Evolutionary conservation across 2,113 vertebrate genomes (phyloP).

Genomic region (Mionectes macconnelli): DNA sequence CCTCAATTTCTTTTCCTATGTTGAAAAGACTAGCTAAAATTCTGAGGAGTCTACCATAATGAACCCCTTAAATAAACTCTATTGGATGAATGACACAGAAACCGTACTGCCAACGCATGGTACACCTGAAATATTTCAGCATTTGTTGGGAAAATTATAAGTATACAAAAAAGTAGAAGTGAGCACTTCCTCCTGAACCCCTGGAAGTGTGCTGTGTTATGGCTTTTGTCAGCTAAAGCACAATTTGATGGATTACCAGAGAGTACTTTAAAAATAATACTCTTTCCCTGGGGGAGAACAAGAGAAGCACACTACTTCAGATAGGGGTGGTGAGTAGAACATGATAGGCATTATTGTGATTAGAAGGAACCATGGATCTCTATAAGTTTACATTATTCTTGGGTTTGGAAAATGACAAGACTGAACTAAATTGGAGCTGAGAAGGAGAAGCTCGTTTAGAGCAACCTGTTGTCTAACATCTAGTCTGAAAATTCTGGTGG

Average conservation of each 20-base stretch:
- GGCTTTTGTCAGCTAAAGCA: background rate
- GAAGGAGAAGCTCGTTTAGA: background rate
- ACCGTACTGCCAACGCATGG: background rate
- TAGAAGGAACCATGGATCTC: slow-evolving; percentile 22
- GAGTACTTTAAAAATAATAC: slow-evolving; percentile 1
- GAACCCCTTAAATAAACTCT: background rate
- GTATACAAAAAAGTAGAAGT: background rate
- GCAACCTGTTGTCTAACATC: background rate
- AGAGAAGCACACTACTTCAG: background rate
- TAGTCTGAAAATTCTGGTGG: background rate
- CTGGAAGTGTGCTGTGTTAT: background rate
- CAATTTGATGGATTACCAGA: background rate
- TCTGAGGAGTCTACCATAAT: background rate
- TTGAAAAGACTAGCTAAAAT: background rate
- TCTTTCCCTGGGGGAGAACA: slow-evolving; percentile 2
- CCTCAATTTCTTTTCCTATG: background rate
- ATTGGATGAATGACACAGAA: background rate
- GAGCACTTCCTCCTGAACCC: background rate
- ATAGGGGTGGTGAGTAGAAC: background rate
- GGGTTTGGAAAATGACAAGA: slow-evolving; percentile 8
- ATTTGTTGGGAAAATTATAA: background rate
- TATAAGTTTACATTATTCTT: slow-evolving; percentile 32
- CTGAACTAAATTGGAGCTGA: slow-evolving; percentile 20
- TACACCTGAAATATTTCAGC: background rate
- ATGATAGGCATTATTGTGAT: background rate